Evolutionary conservation across 2,797 vertebrate species (phyloP), one percentile per base, ranked within the genome.

Genomic region (Strix occidentalis): DNA sequence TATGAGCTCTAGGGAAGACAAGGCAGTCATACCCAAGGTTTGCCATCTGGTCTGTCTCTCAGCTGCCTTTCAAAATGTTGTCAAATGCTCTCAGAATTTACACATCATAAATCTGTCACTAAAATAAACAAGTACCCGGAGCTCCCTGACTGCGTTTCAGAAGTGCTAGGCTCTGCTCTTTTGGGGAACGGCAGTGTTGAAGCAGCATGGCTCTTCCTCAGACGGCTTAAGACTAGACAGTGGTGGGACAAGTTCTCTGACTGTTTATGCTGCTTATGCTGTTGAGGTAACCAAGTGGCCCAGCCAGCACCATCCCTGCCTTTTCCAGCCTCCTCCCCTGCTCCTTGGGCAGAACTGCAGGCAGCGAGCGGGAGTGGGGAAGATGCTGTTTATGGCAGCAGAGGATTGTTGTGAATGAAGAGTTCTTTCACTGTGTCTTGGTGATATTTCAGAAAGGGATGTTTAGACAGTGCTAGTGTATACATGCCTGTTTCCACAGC

Each of bases 21-120:
- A 24, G 64, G n/a, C 63, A 65, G 41, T 77, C 60, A 37, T 48
- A 54, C 6, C 39, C 88, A 41, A 43, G 68, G 53, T 50, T 77
- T 91, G 50, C 77, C 85, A 81, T 76, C 81, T 96, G 87, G 33
- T 77, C 87, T 43, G 60, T 87, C 71, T 82, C 83, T 88, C 76
- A 58, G 43, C 77, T 90, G 76, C 84, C 84, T 90, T 94, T 93
- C 65, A 64, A 51, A 92, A 46, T 48, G 43, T 65, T 96, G 78
- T 83, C 92, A 97, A 83, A 75, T 79, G 54, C 54, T 88, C 53
- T 75, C 35, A 26, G 60, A 58, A 48, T 93, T 95, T 75, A 84
- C 70, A 82, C 79, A 45, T 91, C 90, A 63, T 87, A 80, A 92
- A 91, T 77, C 69, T 88, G 66, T 86, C 86, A 63, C 72, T 87